Conservation (phyloP, 2,113 vertebrate species). For the Hippoglossus stenolepis region DNA sequence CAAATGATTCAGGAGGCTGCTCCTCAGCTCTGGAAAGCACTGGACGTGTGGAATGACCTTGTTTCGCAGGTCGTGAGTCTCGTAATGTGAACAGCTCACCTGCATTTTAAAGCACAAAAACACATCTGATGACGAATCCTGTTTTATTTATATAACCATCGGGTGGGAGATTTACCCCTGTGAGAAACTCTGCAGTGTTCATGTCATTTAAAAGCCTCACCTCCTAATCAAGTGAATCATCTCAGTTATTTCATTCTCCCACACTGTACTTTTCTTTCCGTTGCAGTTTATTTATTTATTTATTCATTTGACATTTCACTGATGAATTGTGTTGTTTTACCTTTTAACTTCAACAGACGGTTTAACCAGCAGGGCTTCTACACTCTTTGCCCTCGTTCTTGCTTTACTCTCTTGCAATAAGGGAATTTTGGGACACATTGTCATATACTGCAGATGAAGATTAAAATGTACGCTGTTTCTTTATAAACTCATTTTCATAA, state of each 20-base stretch:
- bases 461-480: constrained; percentile 34
- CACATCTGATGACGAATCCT: constrained; percentile 3
- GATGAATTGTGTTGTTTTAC: not conserved
- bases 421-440: constrained; percentile 8
- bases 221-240: constrained; percentile 16
- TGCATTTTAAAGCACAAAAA: not conserved
- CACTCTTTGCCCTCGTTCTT: constrained; percentile 17
- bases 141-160: constrained; percentile 1
- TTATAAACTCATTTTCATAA: constrained; percentile 29
- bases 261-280: not conserved
- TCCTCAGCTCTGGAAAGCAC: not conserved
- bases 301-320: constrained; percentile 4
- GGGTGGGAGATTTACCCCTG: not conserved
- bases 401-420: not conserved
- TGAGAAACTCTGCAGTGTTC: not conserved
- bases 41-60: not conserved
- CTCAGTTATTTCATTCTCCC: not conserved
- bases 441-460: constrained; percentile 47
- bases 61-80: not conserved
- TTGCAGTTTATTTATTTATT: constrained; percentile 1
- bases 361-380: constrained; percentile 29
- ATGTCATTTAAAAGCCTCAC: constrained; percentile 9
- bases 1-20: constrained; percentile 17
- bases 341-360: constrained; percentile 39
- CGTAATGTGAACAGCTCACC: constrained; percentile 12